A percentile compares a stretch with the other conserved stretches of the same genome.
Evolutionary conservation across 1,140 invertebrate genomes (phyloP).

Genomic region (Zaprionus capensis): DNA sequence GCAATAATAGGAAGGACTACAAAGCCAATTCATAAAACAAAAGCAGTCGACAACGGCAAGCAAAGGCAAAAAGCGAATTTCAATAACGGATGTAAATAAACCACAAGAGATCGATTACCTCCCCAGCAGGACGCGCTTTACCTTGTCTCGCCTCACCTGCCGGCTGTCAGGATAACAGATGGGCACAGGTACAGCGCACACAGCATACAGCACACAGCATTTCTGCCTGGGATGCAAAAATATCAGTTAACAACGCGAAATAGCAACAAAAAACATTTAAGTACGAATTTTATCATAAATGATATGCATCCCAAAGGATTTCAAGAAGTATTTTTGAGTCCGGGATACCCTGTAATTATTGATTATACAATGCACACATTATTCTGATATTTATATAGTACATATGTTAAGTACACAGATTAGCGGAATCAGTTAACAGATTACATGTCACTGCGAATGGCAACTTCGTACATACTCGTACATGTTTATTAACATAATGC

Average conservation of each 20-base stretch:
- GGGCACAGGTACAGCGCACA: conserved; percentile 60
- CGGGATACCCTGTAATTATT: neutral
- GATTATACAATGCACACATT: neutral
- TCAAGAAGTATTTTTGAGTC: neutral
- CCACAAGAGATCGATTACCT: conserved; percentile 80
- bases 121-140: conserved; percentile 38
- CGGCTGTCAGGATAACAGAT: conserved; percentile 76
- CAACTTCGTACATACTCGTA: neutral
- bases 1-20: conserved; percentile 27
- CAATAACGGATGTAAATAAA: conserved; percentile 82
- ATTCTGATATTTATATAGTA: too few species aligned
- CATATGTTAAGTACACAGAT: neutral
- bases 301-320: neutral
- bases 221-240: conserved; percentile 55
- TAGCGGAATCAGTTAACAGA: neutral
- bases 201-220: conserved; percentile 29
- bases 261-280: conserved; percentile 38
- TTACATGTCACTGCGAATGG: neutral
- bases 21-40: conserved; percentile 77
- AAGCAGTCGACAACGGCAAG: conserved; percentile 42
- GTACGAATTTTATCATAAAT: conserved; percentile 53
- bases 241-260: conserved; percentile 68
- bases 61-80: conserved; percentile 69
- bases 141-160: conserved; percentile 34
- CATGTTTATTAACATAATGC: neutral